Evolutionary conservation across 2,888 invertebrate genomes (phyloP).

Genomic region (Vanessa cardui): DNA sequence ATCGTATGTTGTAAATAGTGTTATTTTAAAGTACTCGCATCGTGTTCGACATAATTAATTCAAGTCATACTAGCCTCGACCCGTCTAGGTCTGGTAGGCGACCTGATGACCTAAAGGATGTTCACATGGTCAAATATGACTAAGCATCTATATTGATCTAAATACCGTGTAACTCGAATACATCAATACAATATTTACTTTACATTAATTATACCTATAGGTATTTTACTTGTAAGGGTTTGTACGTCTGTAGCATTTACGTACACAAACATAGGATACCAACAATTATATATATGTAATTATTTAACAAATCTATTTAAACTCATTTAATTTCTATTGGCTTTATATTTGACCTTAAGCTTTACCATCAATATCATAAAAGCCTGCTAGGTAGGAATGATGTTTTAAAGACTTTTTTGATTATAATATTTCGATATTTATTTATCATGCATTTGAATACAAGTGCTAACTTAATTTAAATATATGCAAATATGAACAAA

Average conservation of each 20-base stretch:
- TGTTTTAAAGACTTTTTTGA: too few species aligned
- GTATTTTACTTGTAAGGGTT: not conserved
- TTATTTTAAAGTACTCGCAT: not conserved
- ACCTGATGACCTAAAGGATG: slow-evolving; percentile 21
- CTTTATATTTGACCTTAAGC: too few species aligned
- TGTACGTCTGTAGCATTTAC: not conserved
- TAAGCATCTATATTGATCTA: not conserved
- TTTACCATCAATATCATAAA: too few species aligned
- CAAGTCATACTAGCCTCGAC: slow-evolving; percentile 23
- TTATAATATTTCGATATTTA: too few species aligned
- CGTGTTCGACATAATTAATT: slow-evolving; percentile 19
- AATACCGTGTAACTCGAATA: not conserved
- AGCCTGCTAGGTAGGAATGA: too few species aligned
- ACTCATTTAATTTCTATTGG: too few species aligned
- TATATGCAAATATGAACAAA: too few species aligned
- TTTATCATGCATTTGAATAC: too few species aligned
- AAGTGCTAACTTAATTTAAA: too few species aligned
- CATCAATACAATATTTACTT: slow-evolving; percentile 7
- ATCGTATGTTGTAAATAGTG: slow-evolving; percentile 10
- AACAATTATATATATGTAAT: too few species aligned
- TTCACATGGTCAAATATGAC: slow-evolving; percentile 6
- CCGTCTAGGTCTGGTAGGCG: slow-evolving; percentile 16
- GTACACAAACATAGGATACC: not conserved
- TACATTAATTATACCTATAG: not conserved
- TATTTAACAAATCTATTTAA: too few species aligned